Percentiles rank a stretch among this genome's conserved stretches.
phyloP scores from a whole-genome alignment of 2,888 invertebrate genomes.

The Koerneria pararmatus region DNA sequence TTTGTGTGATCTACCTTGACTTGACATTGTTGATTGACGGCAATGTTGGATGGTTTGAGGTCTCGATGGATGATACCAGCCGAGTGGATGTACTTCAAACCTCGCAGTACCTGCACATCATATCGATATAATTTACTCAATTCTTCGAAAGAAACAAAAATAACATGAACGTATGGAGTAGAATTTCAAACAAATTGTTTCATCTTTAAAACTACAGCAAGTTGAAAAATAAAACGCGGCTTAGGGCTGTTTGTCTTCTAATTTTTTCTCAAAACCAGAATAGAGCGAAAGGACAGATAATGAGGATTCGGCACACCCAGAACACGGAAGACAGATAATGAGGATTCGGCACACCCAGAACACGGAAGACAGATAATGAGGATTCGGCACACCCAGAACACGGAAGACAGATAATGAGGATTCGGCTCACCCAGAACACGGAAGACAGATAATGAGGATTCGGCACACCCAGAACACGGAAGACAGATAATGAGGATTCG shows the following conservation, averaged over 20 bases:
- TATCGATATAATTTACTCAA: not conserved
- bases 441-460: too few relatives aligned
- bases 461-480: too few relatives aligned
- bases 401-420: too few relatives aligned
- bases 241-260: too few relatives aligned
- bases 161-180: conserved; percentile 2
- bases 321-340: conserved; percentile 3
- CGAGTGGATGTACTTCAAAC: conserved; percentile 80
- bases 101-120: conserved; percentile 15
- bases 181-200: not conserved
- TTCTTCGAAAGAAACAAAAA: too few relatives aligned
- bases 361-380: conserved; percentile 12
- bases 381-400: too few relatives aligned
- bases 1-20: conserved; percentile 66
- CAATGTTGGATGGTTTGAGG: conserved; percentile 95
- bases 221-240: conserved; percentile 4
- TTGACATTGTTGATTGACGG: conserved; percentile 98
- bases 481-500: too few relatives aligned
- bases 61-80: conserved; percentile 96
- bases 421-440: too few relatives aligned
- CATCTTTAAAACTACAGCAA: not conserved
- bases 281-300: conserved; percentile 20
- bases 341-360: not conserved
- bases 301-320: conserved; percentile 21
- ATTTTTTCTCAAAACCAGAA: too few relatives aligned